Evolutionary conservation across 2,113 vertebrate genomes (phyloP), one percentile per base, ranked within the genome.

Genomic region (Narcine bancroftii): DNA sequence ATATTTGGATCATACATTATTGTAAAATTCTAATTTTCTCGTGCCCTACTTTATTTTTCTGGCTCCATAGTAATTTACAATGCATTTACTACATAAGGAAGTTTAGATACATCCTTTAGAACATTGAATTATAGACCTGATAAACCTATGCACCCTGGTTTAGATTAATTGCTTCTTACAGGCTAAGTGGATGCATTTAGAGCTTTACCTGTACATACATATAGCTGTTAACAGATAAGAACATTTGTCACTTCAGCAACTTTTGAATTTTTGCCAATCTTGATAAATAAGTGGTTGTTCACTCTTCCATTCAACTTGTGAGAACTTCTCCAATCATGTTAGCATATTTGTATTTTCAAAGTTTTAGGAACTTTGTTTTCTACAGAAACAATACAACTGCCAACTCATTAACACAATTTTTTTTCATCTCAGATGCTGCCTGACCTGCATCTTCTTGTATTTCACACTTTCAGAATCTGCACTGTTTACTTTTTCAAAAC

Each of bases 201-300:
- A 42, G 65, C 26, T 11, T 91, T 69, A 24, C 42, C 89, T 47
- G 42, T 53, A 71, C 65, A 66, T 53, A 71, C 65, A 69, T 47
- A 69, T 69, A 69, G 66, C 66, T 69, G 66, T 69, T 69, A 69
- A 69, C 19, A 21, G 21, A 69, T 26, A 26, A 69, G 26, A 24
- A 69, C 24, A 91, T 91, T 91, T 91, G 65, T 91, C 39, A 47
- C 89, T 60, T 10, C 85, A 42, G 60, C n/a, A 89, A 50, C 85
- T 89, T 91, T 71, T 91, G 89, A 42, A 91, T 71, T 66, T 45
- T 69, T 17, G 45, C 63, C 39, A 91, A 69, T 42, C 42, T 69
- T 91, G 39, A 69, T 69, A 71, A 91, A 47, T 71, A 42, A 91
- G 1, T 45, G 11, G 19, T 45, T 19, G 39, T 45, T 91, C 19